Base-by-base conservation (phyloP, 2,113 vertebrate species). In the Percina caprodes region DNA sequence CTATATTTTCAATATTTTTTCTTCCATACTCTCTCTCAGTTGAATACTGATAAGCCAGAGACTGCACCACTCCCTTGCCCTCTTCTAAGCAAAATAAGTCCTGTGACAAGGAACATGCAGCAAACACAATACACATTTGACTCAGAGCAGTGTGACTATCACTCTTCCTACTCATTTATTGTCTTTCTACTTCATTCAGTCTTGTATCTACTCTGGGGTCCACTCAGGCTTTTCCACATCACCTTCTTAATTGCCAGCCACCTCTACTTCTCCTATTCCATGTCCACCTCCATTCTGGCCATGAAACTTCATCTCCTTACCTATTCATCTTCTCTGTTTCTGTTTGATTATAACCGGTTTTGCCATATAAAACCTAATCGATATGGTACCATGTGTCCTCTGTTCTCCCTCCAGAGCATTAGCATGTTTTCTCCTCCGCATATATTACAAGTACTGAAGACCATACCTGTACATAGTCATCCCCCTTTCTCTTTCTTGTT, bases 11-110 rank as follows among this genome's bases (percentile, higher is more conserved):
- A 42, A 42, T 39, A 45, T 52, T 62, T 71, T 67, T 73, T 80
- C 51, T 62, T 68, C 76, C 49, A 74, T 3, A 13, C 58, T 24
- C 39, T 67, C 51, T 67, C 75, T 83, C 79, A 16, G 45, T 83
- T 88, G 90, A 89, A 92, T 92, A 89, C 83, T 85, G 80, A 93
- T 91, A 88, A 91, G 88, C 69, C 61, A 39, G 74, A 73, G 85
- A 92, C 90, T 92, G 90, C 89, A 67, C 84, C 86, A 93, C 88
- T 90, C 88, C 69, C 75, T 84, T 62, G 30, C 74, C 76, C 87
- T 86, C 84, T 86, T 82, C 70, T 60, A 63, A 77, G 85, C 52
- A 67, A 78, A 82, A 79, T 66, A 85, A 61, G 68, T 87, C 89
- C 77, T 85, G 69, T 77, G 81, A 87, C 69, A 76, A 79, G 55